These are phyloP conservation scores for Luehdorfia chinensis DNA, from an alignment of 1,140 invertebrate species.

Conservation along the genomic window DNA sequence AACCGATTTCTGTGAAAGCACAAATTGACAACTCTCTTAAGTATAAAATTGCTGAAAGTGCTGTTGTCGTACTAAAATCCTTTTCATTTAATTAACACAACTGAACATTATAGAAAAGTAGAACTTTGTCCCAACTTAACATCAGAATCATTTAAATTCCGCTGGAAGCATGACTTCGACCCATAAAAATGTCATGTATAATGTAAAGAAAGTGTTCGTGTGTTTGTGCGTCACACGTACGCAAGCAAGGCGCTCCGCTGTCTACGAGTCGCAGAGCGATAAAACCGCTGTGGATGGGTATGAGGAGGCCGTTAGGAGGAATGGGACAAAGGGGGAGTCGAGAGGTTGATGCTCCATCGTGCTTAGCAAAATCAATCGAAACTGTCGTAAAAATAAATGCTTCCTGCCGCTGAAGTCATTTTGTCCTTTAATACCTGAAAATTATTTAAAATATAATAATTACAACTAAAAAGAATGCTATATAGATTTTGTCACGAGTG, in stretches of 20 bases:
- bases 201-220: constrained; percentile 5
- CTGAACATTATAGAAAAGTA: too few species aligned
- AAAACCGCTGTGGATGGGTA: not conserved
- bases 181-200: constrained; percentile 1
- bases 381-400: constrained; percentile 11
- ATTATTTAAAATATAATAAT: not conserved
- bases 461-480: not conserved
- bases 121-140: not conserved
- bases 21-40: too few species aligned
- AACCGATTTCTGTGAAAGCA: too few species aligned
- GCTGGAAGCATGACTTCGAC: not conserved
- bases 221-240: not conserved
- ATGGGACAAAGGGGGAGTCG: not conserved
- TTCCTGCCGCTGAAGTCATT: not conserved
- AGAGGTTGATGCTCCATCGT: not conserved
- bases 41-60: too few species aligned
- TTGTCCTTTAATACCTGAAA: not conserved
- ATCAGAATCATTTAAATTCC: not conserved
- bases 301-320: not conserved
- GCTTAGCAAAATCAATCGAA: constrained; percentile 9
- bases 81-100: too few species aligned
- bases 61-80: too few species aligned
- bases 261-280: not conserved
- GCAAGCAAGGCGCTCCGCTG: not conserved
- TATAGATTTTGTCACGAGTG: too few species aligned